Percentiles rank a stretch among this genome's conserved stretches.
These are phyloP conservation scores for Probosciger aterrimus DNA, from an alignment of 2,113 vertebrate genomes.

Conservation along the genomic window DNA sequence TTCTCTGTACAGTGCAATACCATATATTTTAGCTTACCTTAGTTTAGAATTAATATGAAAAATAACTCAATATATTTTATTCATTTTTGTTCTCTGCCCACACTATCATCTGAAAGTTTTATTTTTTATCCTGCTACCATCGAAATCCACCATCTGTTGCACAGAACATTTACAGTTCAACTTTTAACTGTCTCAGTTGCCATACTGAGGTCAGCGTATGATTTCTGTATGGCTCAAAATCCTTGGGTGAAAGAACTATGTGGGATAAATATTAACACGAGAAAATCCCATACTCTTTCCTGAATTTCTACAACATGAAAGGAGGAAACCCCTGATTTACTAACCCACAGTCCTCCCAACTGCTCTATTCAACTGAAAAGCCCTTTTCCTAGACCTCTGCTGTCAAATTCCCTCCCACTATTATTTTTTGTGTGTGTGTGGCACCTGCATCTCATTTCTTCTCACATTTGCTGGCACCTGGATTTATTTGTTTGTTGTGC, in stretches of 20 bases:
- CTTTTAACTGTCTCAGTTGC: neutral
- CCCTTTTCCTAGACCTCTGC: neutral
- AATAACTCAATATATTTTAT: neutral
- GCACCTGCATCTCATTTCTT: neutral
- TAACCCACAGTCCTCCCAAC: neutral
- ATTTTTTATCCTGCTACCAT: neutral
- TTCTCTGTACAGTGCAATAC: neutral
- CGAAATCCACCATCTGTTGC: neutral
- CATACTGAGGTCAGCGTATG: accelerated
- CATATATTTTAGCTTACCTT: neutral
- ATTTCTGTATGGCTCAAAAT: neutral
- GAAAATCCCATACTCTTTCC: neutral
- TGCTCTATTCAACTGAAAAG: neutral
- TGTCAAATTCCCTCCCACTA: neutral
- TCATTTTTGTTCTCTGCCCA: neutral
- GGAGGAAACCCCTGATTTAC: neutral
- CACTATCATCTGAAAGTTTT: neutral
- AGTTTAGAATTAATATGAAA: neutral
- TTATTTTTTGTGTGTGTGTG: neutral
- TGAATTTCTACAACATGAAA: neutral
- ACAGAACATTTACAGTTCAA: neutral
- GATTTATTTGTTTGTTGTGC: neutral
- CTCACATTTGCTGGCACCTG: neutral
- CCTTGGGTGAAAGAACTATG: neutral
- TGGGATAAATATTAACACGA: neutral